Evolutionary conservation across 2,113 vertebrate genomes (phyloP).

Genomic region (Malurus cyaneus): DNA sequence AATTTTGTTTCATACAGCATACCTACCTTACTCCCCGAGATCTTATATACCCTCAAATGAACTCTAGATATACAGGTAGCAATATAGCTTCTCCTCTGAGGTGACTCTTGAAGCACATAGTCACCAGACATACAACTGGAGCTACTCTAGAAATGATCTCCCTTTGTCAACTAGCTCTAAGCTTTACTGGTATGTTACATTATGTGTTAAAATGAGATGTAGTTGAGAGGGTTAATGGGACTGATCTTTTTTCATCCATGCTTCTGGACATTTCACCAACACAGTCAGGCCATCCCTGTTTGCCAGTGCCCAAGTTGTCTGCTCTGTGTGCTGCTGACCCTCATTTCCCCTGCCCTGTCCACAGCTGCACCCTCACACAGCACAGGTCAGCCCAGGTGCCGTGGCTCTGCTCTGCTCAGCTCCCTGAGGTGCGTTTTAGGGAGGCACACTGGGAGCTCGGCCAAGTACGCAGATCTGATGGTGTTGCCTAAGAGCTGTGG

Average conservation of each 20-base stretch:
- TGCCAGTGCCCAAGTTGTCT: not conserved
- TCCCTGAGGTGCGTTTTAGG: fast-evolving
- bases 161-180: not conserved
- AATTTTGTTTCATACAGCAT: not conserved
- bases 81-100: not conserved
- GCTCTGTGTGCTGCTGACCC: not conserved
- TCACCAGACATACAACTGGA: not conserved
- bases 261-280: not conserved
- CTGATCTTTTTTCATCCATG: not conserved
- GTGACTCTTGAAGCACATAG: not conserved
- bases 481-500: not conserved
- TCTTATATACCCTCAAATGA: not conserved
- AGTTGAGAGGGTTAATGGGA: not conserved
- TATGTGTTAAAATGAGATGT: not conserved
- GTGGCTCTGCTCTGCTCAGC: fast-evolving
- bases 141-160: not conserved
- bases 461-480: fast-evolving
- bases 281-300: not conserved
- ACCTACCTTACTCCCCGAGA: not conserved
- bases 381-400: fast-evolving
- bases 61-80: not conserved
- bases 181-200: fast-evolving
- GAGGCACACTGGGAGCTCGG: fast-evolving
- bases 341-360: not conserved
- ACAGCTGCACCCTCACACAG: not conserved